Conservation (phyloP, 92 coral and sea anemone species). For the Pocillopora meandrina region DNA sequence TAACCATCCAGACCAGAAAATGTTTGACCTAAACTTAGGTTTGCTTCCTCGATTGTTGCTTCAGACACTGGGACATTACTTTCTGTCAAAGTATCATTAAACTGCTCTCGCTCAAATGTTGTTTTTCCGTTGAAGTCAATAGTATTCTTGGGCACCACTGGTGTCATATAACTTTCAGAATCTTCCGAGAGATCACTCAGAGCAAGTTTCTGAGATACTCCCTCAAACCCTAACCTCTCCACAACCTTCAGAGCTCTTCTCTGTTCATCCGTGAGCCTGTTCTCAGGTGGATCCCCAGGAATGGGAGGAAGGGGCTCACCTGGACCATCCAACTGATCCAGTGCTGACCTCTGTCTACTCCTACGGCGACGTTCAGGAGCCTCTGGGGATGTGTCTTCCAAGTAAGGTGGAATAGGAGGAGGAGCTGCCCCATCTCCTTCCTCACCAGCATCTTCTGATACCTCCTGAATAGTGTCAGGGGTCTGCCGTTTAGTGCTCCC, state of each 20-base stretch:
- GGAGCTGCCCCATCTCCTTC: conserved; percentile 42
- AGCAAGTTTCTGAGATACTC: conserved; percentile 75
- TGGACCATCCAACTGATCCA: conserved; percentile 34
- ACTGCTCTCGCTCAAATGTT: conserved; percentile 72
- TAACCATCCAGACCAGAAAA: conserved; percentile 8
- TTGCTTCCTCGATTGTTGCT: conserved; percentile 38
- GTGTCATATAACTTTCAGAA: conserved; percentile 57
- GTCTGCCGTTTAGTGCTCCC: conserved; percentile 52
- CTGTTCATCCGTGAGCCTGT: conserved; percentile 45
- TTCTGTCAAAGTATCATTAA: conserved; percentile 68
- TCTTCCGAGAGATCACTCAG: conserved; percentile 80
- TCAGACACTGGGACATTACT: conserved; percentile 34
- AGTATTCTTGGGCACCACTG: conserved; percentile 55
- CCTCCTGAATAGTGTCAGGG: conserved; percentile 46
- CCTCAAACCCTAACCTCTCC: conserved; percentile 79
- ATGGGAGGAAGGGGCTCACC: conserved; percentile 25
- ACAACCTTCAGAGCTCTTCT: conserved; percentile 60
- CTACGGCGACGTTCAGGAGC: conserved; percentile 19
- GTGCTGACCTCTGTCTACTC: conserved; percentile 17
- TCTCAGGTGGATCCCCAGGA: conserved; percentile 22
- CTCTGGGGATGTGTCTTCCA: conserved; percentile 24
- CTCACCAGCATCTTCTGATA: conserved; percentile 50
- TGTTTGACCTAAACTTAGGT: conserved; percentile 21
- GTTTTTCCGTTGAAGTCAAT: conserved; percentile 66
- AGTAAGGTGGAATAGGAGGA: conserved; percentile 37